Evolutionary conservation across 2,888 invertebrate genomes (phyloP), one percentile per base, ranked within the genome.

Genomic region (Glaucopsyche alexis): DNA sequence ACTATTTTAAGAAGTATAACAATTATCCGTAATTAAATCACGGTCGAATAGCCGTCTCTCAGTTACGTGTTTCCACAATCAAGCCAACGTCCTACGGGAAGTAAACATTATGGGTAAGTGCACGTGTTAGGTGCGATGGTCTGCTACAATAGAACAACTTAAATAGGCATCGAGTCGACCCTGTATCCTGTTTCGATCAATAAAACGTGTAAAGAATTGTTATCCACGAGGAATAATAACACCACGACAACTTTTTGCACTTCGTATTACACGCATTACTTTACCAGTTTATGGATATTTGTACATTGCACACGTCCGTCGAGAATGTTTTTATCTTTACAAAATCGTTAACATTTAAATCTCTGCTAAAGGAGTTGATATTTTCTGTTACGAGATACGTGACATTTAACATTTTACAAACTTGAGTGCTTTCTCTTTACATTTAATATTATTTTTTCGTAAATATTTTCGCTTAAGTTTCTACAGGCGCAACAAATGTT

Each of bases 21-120:
- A 70, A 16, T 47, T 11, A 52, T 40, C 49, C 29, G 52, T 50
- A 38, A 66, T 42, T 50, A 67, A 66, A 65, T 52, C 19, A 19
- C 66, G 50, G 64, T 45, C 78, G 75, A 76, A 74, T 77, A 74
- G 66, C 71, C 73, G 76, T 74, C 71, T 74, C 71, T 71, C 73
- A 73, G 71, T 64, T 77, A 74, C 77, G 75, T 78, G 81, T 81
- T 81, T 80, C 79, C 79, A 81, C 82, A 83, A 82, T 80, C 83
- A 79, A 80, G 77, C 76, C 77, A 74, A 74, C 75, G 78, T 77
- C 80, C 79, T 75, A 80, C 79, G 80, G 81, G 82, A 83, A 83
- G 81, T 82, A 78, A 79, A 78, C 79, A 79, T 79, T 78, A 80
- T 77, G 75, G 75, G 76, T 77, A 75, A 74, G 77, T 79, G 81